A percentile compares a stretch with the other conserved stretches of the same genome.
phyloP scores from a whole-genome alignment of 1,140 invertebrate species.

The Drosophila subobscura region DNA sequence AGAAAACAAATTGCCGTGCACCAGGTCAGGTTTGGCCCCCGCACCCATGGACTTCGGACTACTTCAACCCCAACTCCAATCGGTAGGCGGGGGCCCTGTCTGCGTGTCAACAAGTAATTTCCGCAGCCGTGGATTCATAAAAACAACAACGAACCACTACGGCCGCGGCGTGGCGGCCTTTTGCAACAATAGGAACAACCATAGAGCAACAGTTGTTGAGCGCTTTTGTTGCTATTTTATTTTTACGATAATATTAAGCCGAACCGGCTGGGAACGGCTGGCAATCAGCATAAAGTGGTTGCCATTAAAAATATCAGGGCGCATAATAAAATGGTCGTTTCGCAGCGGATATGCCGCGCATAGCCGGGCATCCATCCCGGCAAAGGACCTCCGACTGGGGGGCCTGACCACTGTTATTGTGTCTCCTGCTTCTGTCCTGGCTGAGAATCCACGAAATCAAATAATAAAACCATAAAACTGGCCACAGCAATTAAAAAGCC shows the following conservation, averaged over 20 bases:
- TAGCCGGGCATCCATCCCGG: constrained; percentile 4
- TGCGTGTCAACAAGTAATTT: constrained; percentile 81
- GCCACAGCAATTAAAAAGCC: constrained; percentile 73
- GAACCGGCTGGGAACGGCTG: constrained; percentile 43
- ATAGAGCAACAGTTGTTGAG: constrained; percentile 65
- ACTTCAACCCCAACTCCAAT: neutral
- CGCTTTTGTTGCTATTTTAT: constrained; percentile 61
- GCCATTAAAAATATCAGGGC: constrained; percentile 79
- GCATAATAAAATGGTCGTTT: constrained; percentile 71
- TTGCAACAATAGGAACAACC: constrained; percentile 41
- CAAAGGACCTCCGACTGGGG: neutral
- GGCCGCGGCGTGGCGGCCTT: neutral
- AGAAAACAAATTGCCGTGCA: constrained; percentile 72
- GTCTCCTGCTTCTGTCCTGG: constrained; percentile 1
- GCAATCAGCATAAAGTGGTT: constrained; percentile 80
- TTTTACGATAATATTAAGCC: constrained; percentile 78
- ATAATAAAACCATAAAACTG: constrained; percentile 78
- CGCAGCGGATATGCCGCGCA: constrained; percentile 60
- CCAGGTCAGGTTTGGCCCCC: constrained; percentile 68
- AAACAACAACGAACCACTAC: constrained; percentile 41
- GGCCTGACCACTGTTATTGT: constrained; percentile 17
- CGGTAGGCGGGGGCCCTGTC: constrained; percentile 14
- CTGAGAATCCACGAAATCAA: constrained; percentile 58
- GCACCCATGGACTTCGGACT: constrained; percentile 3
- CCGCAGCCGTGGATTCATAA: constrained; percentile 58